A percentile compares a stretch with the other conserved stretches of the same genome.
phyloP scores from a whole-genome alignment of 2,113 vertebrate species.

The Ciconia boyciana region DNA sequence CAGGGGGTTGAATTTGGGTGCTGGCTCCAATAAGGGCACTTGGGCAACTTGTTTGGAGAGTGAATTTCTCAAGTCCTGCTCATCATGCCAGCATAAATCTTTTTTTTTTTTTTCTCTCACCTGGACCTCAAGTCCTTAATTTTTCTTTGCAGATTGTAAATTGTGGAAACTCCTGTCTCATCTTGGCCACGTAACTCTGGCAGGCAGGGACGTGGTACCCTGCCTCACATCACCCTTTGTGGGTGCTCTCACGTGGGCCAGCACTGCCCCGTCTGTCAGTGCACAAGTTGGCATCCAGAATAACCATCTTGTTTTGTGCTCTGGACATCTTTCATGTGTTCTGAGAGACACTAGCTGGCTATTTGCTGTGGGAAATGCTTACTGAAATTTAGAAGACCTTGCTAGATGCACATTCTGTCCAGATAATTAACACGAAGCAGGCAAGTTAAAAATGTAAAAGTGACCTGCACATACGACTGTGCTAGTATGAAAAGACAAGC shows the following conservation, averaged over 20 bases:
- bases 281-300: rapidly evolving
- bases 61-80: neutral
- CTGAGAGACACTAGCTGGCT: neutral
- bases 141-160: neutral
- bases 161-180: neutral
- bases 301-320: rapidly evolving
- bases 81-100: no score
- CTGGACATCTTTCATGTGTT: rapidly evolving
- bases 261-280: rapidly evolving
- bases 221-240: rapidly evolving
- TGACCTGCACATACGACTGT: rapidly evolving
- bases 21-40: rapidly evolving
- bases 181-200: no score
- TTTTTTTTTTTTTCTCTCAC: neutral
- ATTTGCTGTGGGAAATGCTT: neutral
- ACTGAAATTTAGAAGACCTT: neutral
- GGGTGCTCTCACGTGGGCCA: neutral
- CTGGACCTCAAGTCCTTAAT: neutral
- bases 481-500: neutral
- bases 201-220: neutral
- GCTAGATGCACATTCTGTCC: neutral
- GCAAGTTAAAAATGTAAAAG: neutral
- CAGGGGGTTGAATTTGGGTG: neutral
- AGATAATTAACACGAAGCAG: neutral
- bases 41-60: neutral